Evolutionary conservation across 1,140 invertebrate species (phyloP), one percentile per base, ranked within the genome.

Genomic region (Drosophila tani): DNA sequence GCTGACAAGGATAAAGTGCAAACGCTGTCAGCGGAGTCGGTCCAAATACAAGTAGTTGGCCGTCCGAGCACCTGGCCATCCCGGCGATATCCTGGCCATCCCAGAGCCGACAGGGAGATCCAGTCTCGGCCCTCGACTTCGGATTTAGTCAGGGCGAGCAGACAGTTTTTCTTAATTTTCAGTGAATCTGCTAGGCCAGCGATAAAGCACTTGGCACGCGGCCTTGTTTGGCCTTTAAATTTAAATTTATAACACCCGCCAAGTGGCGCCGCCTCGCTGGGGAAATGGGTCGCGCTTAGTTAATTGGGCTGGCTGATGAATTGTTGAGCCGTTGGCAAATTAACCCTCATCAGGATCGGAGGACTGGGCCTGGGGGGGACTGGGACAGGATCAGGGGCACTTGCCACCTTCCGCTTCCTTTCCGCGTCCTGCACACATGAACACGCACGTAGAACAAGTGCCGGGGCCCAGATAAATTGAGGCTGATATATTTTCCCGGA

Each of bases 1-100:
- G 70, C 65, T 75, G 84, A 87, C 84, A 87, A 84, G 84, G 84
- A 87, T 87, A 88, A 87, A 91, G 82, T 86, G 79, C 82, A 82
- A 90, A 80, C 81, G 79, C 70, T 86, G 79, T 81, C 82, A 90
- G 67, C 66, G 50, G 63, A 32, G 43, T 49, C 57, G 60, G 46
- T 35, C 43, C 50, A 51, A 81, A 78, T 63, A 81, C 82, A 77
- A 77, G 75, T 35, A 69, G 46, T 69, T 45, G 51, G 29, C 7
- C 49, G 21, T 40, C 21, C 46, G 15, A 51, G 55, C 50, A 82
- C 38, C 68, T 75, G 63, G 75, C 40, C 63, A 46, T 51, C 47
- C 49, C 45, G 49, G 14, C 51, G 0, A 38, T 57, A 60, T 51
- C 43, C 47, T 46, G 55, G 40, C 47, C 5, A 14, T 32, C n/a